These are phyloP conservation scores for Creontiades dilutus DNA, from an alignment of 2,888 invertebrate species.

Conservation along the genomic window DNA sequence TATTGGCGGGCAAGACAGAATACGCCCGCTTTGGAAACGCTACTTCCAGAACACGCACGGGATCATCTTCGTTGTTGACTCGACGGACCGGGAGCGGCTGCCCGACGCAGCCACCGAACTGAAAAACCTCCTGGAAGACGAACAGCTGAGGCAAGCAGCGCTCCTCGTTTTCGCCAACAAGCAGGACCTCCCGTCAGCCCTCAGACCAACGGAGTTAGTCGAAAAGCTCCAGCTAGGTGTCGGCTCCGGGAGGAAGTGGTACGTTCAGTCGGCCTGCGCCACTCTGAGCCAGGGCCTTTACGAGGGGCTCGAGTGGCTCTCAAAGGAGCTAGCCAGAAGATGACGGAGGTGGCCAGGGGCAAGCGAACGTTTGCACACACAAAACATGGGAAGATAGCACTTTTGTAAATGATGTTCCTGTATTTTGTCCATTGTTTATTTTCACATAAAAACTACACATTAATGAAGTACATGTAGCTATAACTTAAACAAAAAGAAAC, in stretches of 20 bases:
- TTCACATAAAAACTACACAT: no score
- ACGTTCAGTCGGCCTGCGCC: conserved; percentile 99
- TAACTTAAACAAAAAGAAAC: no score
- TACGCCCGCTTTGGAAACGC: conserved; percentile 99
- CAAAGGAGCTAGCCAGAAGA: conserved; percentile 78
- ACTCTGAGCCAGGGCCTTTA: conserved; percentile 98
- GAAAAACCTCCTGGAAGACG: conserved; percentile 98
- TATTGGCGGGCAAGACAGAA: conserved; percentile 99
- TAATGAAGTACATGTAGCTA: no score
- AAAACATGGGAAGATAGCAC: no score
- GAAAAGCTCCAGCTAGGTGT: conserved; percentile 98
- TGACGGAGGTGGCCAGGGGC: not conserved
- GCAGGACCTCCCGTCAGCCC: conserved; percentile 99
- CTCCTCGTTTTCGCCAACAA: conserved; percentile 99
- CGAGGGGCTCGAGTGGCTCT: conserved; percentile 99
- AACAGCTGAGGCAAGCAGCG: conserved; percentile 99
- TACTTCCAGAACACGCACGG: conserved; percentile 98
- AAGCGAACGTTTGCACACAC: no score
- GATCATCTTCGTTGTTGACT: conserved; percentile 99
- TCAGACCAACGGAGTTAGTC: conserved; percentile 99
- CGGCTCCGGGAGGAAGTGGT: conserved; percentile 98
- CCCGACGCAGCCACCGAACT: conserved; percentile 99
- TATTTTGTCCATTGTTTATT: no score
- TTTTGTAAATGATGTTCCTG: no score
- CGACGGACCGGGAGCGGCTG: conserved; percentile 98